Base-by-base conservation (phyloP, 2,888 invertebrate species). In the Carabus problematicus region DNA sequence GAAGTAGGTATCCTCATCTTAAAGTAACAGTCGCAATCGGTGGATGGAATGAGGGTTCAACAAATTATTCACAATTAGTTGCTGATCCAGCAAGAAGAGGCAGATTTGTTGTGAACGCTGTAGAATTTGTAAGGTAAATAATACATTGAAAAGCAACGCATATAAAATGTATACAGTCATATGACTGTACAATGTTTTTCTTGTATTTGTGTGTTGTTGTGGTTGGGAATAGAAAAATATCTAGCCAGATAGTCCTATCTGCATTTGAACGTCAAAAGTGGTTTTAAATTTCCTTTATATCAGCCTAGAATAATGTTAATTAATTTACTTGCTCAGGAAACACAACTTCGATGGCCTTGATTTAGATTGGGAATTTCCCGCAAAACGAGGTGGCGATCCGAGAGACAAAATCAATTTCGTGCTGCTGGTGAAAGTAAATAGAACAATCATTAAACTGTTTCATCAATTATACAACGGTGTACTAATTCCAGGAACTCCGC, bases 1-100 rank as follows among this genome's bases (percentile, higher is more conserved):
- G 90, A 74, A 79, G 85, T 56, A 83, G 84, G 9, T 87, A 91
- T 79, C 91, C 92, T 0, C 89, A 90, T 75, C 79, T 95, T 54
- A 91, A 88, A 79, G 79, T 83, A 1, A 87, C 89, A 1, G 79
- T 95, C 9, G 95, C 94, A 0, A 91, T 96, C 45, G 95, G 95
- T 0, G 95, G 95, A 0, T 95, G 95, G 95, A 95, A 94, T 79
- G 94, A 95, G 78, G 95, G 94, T 0, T 94, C 94, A 0, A 78
- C 82, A 3, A 88, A 89, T 74, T 93, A 88, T 78, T 92, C 92
- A 12, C 82, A 82, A 45, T 83, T 95, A 82, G 91, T 90, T 0
- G 86, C 88, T 1, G 87, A 86, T 59, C 83, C 88, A 0, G 84
- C 85, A 12, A 82, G 85, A 60, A 85, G 95, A 59, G 82, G 83